These are phyloP conservation scores for Petrocephalus microphthalmus DNA, from an alignment of 2,113 vertebrate genomes.

Conservation along the genomic window DNA sequence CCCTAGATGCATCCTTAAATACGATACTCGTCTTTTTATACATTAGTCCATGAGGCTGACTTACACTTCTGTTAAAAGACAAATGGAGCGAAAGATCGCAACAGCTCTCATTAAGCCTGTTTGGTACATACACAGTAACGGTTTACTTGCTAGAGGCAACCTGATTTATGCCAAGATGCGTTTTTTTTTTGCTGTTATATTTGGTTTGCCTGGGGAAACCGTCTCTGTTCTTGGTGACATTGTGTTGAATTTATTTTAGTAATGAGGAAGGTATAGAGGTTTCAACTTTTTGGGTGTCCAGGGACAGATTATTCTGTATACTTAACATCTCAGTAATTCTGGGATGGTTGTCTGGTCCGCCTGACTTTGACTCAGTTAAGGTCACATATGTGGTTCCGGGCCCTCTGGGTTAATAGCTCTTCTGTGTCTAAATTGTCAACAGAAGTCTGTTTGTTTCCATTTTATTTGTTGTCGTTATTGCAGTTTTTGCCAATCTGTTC, in stretches of 20 bases:
- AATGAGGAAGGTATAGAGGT: not conserved
- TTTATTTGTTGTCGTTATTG: not conserved
- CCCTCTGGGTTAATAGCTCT: not conserved
- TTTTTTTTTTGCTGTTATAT: not conserved
- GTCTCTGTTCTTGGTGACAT: not conserved
- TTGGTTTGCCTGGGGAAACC: not conserved
- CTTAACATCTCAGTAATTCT: not conserved
- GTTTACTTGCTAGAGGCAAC: not conserved
- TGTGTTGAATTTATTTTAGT: not conserved
- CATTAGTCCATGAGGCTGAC: not conserved
- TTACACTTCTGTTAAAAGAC: not conserved
- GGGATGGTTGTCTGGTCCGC: not conserved
- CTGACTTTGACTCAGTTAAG: not conserved
- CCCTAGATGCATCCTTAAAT: not conserved
- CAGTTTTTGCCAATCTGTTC: not conserved
- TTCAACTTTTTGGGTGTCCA: not conserved
- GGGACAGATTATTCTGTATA: not conserved
- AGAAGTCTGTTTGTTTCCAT: constrained; percentile 1
- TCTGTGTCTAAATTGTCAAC: not conserved
- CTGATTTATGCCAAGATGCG: not conserved
- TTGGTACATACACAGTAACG: not conserved
- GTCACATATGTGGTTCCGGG: not conserved
- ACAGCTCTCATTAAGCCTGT: not conserved
- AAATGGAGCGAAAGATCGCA: not conserved
- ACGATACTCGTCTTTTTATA: not conserved